Evolutionary conservation across 2,113 vertebrate genomes (phyloP).

Genomic region (Albula goreensis): DNA sequence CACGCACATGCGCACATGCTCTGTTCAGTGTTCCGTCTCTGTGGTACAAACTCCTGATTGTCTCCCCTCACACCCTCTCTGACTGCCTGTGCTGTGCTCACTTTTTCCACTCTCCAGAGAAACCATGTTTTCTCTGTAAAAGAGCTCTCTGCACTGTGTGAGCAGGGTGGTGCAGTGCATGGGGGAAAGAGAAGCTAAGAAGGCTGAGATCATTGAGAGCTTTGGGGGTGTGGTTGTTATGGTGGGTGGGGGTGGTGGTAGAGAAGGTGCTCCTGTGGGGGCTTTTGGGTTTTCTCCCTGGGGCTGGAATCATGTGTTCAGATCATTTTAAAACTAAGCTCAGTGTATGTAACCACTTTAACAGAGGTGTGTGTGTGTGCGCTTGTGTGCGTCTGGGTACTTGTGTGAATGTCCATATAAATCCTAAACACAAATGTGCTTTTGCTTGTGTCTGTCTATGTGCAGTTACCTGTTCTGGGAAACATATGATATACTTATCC

Average conservation of each 20-base stretch:
- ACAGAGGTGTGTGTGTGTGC: neutral
- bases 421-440: too few relatives aligned
- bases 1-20: neutral
- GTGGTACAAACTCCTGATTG: constrained; percentile 11
- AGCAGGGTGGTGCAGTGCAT: neutral
- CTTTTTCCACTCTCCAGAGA: neutral
- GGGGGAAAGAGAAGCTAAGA: neutral
- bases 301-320: neutral
- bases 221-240: neutral
- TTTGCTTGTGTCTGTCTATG: too few relatives aligned
- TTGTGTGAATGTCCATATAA: neutral
- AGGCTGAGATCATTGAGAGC: neutral
- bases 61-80: neutral
- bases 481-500: too few relatives aligned
- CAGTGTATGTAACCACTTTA: neutral
- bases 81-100: constrained; percentile 7
- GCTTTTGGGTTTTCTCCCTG: neutral
- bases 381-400: neutral
- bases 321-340: neutral
- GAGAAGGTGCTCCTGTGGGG: neutral
- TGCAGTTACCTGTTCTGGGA: too few relatives aligned
- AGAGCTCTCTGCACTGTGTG: neutral
- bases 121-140: neutral
- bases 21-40: neutral
- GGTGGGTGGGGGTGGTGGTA: neutral